phyloP scores from a whole-genome alignment of 1,140 invertebrate species.

The Palaemon carinicauda region DNA sequence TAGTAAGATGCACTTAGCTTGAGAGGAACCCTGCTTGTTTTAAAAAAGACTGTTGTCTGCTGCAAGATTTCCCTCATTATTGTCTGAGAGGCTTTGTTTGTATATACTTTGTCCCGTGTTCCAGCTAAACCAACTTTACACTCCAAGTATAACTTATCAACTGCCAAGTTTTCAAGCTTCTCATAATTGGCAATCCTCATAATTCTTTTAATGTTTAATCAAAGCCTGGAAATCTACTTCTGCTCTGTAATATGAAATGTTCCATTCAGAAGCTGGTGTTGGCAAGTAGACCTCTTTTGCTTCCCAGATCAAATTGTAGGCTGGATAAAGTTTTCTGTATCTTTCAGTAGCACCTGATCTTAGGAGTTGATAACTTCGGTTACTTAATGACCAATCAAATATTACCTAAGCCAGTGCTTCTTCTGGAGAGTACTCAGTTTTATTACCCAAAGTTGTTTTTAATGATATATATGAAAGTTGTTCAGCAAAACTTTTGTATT shows the following conservation, averaged over 20 bases:
- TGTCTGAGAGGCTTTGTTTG: background rate
- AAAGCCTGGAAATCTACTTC: background rate
- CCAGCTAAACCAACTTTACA: background rate
- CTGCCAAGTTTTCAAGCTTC: background rate
- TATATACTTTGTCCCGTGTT: background rate
- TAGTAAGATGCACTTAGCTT: background rate
- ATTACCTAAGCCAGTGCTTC: background rate
- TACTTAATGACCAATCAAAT: too few species aligned
- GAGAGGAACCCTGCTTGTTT: background rate
- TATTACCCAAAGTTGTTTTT: background rate
- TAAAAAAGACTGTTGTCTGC: too few species aligned
- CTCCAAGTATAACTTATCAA: background rate
- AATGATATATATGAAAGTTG: background rate
- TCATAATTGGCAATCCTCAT: background rate
- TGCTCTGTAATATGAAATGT: background rate
- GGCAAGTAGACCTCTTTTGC: background rate
- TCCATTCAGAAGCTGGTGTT: background rate
- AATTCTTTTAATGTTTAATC: background rate
- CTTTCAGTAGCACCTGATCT: background rate
- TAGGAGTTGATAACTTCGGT: too few species aligned
- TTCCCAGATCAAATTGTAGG: background rate
- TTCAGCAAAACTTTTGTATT: background rate
- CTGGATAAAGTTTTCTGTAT: background rate
- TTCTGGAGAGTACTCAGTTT: background rate
- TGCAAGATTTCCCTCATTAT: background rate